Evolutionary conservation across 2,888 invertebrate species (phyloP).

Genomic region (Pseudanteris insignis): DNA sequence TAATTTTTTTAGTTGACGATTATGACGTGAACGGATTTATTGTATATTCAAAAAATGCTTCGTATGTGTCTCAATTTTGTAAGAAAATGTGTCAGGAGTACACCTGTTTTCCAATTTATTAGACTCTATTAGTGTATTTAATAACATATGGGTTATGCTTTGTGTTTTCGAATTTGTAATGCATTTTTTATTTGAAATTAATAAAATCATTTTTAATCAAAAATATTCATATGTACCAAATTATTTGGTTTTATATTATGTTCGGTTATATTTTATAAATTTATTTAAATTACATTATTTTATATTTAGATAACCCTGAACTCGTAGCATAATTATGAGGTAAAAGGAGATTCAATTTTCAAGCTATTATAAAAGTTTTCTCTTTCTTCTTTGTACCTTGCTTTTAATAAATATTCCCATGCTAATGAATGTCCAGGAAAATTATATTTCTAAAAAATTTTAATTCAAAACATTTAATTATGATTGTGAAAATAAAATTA

Average conservation of each 20-base stretch:
- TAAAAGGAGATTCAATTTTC: constrained; percentile 53
- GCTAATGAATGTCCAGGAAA: constrained; percentile 66
- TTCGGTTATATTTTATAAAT: no score
- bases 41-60: constrained; percentile 14
- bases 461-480: no score
- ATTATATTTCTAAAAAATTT: constrained; percentile 56
- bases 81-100: constrained; percentile 17
- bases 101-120: constrained; percentile 9
- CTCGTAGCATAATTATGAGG: no score
- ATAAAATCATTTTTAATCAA: constrained; percentile 18
- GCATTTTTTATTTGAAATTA: constrained; percentile 20
- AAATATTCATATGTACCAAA: not conserved
- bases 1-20: constrained; percentile 9
- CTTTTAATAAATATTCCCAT: constrained; percentile 68
- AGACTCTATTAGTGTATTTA: constrained; percentile 14
- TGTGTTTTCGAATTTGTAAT: constrained; percentile 20
- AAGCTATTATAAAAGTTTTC: constrained; percentile 68
- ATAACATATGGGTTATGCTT: constrained; percentile 7
- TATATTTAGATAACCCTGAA: no score
- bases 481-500: no score
- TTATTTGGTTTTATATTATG: no score
- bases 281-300: no score
- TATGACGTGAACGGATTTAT: constrained; percentile 32
- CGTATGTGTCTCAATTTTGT: constrained; percentile 35
- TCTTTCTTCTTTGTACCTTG: constrained; percentile 68